Evolutionary conservation across 2,113 vertebrate species (phyloP), one percentile per base, ranked within the genome.

Genomic region (Pedionomus torquatus): DNA sequence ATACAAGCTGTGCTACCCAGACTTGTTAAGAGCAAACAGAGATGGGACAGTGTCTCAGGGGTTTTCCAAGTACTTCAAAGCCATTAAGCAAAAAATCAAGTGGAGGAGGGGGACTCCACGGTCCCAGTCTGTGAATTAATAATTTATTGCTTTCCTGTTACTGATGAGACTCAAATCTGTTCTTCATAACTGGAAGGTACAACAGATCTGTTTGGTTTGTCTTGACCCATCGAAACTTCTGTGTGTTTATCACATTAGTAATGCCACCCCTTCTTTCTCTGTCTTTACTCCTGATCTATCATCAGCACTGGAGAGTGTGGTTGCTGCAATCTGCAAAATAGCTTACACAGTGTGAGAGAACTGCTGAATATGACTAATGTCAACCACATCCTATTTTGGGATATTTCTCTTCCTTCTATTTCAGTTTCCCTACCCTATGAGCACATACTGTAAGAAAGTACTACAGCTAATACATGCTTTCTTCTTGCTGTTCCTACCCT

Each of bases 81-180:
- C 2, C 20, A 39, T 64, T 54, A 87, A 78, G 14, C 19, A 88
- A 71, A 33, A 13, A 39, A 76, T 14, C 10, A 76, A 90, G 11
- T 0, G 0, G 39, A 64, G 24, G 11, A 82, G 13, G 18, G 33
- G 8, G 8, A 13, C 13, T 55, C 11, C 14, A 43, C 10, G 54
- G 17, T 41, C 15, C 33, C 61, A 71, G 52, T 20, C 25, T 14
- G 24, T 57, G 20, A 55, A 68, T 86, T 64, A 51, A 33, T 61
- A 61, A 80, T 80, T 61, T 86, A 44, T 16, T 80, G 2, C 7
- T 86, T 90, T 86, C 20, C 15, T 79, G 17, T 83, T 61, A 39
- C 44, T 83, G 12, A 24, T 89, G 71, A 87, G 68, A 57, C 9
- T 78, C 33, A 89, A 74, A 44, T n/a, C 18, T 95, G 11, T 81